Percentiles rank a stretch among this genome's conserved stretches.
phyloP scores from a whole-genome alignment of 2,888 invertebrate species.

The Seira musarum region DNA sequence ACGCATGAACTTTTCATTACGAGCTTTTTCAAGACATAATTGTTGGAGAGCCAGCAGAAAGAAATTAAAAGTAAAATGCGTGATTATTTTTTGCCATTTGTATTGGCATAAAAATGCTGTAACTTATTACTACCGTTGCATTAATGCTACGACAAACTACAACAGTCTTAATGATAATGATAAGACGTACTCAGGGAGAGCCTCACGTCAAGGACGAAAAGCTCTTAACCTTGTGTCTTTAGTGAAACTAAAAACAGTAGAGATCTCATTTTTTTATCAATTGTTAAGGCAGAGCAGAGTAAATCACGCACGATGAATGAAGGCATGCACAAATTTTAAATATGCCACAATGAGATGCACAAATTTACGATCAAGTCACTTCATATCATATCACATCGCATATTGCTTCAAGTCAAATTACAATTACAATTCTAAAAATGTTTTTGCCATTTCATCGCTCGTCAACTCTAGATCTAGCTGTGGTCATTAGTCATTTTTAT shows the following conservation, averaged over 20 bases:
- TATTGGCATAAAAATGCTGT: neutral
- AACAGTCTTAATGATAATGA: neutral
- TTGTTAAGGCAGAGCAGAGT: constrained; percentile 50
- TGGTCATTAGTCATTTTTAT: constrained; percentile 5
- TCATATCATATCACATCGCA: too few species aligned
- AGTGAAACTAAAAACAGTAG: neutral
- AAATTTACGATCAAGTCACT: neutral
- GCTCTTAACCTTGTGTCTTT: constrained; percentile 51
- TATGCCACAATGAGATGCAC: neutral
- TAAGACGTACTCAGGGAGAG: constrained; percentile 15
- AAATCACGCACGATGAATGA: constrained; percentile 42
- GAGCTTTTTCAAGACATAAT: neutral
- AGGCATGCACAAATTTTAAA: neutral
- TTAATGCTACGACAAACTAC: neutral
- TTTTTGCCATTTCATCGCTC: constrained; percentile 10
- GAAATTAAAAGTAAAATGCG: neutral
- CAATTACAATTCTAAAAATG: too few species aligned
- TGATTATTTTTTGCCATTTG: neutral
- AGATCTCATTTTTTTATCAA: constrained; percentile 12
- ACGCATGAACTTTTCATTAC: neutral
- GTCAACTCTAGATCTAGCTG: neutral
- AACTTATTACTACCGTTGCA: neutral
- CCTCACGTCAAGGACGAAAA: constrained; percentile 47
- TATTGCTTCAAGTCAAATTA: too few species aligned
- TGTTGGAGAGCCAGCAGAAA: constrained; percentile 6